Evolutionary conservation across 1,140 invertebrate species (phyloP).

Genomic region (Chironomus tepperi): DNA sequence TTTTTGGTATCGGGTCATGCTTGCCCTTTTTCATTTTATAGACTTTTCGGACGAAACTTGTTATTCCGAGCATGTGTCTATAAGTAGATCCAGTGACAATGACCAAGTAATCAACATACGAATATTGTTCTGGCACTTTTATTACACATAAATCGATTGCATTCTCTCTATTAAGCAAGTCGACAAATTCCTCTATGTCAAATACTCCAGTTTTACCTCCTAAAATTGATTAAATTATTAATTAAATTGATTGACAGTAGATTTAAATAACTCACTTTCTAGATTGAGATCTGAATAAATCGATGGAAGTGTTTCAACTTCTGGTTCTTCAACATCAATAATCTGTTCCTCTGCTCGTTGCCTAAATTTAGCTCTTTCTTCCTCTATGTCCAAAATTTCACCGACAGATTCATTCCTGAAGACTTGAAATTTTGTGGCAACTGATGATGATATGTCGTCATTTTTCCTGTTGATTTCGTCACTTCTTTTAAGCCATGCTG

Average conservation of each 20-base stretch:
- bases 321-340: slow-evolving; percentile 32
- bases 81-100: slow-evolving; percentile 63
- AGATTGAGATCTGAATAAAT: slow-evolving; percentile 43
- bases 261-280: slow-evolving; percentile 46
- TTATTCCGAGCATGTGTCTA: slow-evolving; percentile 65
- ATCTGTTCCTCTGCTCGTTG: slow-evolving; percentile 32
- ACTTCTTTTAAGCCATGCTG: not conserved
- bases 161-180: slow-evolving; percentile 66
- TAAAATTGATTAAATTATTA: slow-evolving; percentile 40
- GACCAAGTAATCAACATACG: slow-evolving; percentile 77
- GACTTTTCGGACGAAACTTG: slow-evolving; percentile 64
- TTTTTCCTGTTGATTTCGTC: not conserved
- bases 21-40: slow-evolving; percentile 64
- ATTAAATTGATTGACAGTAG: too few relatives aligned
- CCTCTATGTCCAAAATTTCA: slow-evolving; percentile 56
- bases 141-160: slow-evolving; percentile 74
- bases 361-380: slow-evolving; percentile 44
- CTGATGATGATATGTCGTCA: slow-evolving; percentile 25
- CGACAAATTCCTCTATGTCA: slow-evolving; percentile 77
- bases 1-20: slow-evolving; percentile 57
- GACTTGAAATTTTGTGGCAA: slow-evolving; percentile 46
- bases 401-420: slow-evolving; percentile 53
- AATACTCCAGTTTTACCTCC: slow-evolving; percentile 72
- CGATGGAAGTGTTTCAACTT: slow-evolving; percentile 39
- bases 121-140: slow-evolving; percentile 57